Conservation (phyloP, 2,888 invertebrate genomes). For the Andrena bicolor region DNA sequence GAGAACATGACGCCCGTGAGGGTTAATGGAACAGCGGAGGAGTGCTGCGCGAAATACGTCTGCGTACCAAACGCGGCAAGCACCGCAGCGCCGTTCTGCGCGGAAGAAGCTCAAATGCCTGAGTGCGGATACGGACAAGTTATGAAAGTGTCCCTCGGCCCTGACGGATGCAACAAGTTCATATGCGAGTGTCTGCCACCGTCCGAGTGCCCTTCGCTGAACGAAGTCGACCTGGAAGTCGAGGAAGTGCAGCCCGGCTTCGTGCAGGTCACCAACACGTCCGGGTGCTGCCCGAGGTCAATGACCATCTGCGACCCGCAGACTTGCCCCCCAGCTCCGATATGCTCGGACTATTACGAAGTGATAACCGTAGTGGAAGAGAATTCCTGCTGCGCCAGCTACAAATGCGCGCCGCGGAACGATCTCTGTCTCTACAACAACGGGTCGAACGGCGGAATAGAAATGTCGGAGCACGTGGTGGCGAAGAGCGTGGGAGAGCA, state of each 20-base stretch:
- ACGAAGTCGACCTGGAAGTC: slow-evolving; percentile 84
- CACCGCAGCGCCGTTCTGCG: slow-evolving; percentile 86
- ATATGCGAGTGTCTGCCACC: slow-evolving; percentile 92
- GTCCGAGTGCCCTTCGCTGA: slow-evolving; percentile 87
- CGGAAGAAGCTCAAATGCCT: slow-evolving; percentile 88
- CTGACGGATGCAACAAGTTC: slow-evolving; percentile 90
- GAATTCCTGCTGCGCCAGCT: slow-evolving; percentile 89
- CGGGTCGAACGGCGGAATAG: slow-evolving; percentile 84
- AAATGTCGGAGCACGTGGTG: slow-evolving; percentile 31
- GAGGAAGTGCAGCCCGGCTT: slow-evolving; percentile 88
- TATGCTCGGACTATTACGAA: slow-evolving; percentile 88
- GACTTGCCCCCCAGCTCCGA: slow-evolving; percentile 88
- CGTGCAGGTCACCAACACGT: slow-evolving; percentile 86
- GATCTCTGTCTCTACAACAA: slow-evolving; percentile 89
- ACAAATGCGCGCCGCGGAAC: slow-evolving; percentile 88
- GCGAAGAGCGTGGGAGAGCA: slow-evolving; percentile 84
- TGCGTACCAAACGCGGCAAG: slow-evolving; percentile 88
- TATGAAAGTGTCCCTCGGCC: slow-evolving; percentile 88
- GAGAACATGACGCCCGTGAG: slow-evolving; percentile 87
- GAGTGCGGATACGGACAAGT: slow-evolving; percentile 90
- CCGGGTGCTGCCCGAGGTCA: slow-evolving; percentile 91
- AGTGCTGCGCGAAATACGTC: slow-evolving; percentile 90
- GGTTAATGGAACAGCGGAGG: slow-evolving; percentile 86
- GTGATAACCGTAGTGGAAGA: slow-evolving; percentile 78
- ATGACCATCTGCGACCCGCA: slow-evolving; percentile 88